Evolutionary conservation across 2,113 vertebrate genomes (phyloP).

Genomic region (Urocitellus parryii): DNA sequence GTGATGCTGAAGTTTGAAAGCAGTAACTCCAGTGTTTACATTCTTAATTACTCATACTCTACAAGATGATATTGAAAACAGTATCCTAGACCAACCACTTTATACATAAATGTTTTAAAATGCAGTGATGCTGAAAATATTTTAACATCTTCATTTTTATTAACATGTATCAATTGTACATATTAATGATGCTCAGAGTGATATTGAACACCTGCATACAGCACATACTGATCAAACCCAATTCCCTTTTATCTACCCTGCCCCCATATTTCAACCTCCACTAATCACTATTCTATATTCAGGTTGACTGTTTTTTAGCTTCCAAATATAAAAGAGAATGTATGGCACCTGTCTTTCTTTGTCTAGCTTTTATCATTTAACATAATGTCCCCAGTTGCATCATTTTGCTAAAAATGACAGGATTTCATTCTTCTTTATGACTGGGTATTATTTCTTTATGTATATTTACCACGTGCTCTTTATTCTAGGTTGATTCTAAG

Average conservation of each 20-base stretch:
- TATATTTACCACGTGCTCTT: background rate
- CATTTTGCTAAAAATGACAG: background rate
- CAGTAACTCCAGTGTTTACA: background rate
- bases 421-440: background rate
- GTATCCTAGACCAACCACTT: slow-evolving; percentile 25
- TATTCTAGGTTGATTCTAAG: background rate
- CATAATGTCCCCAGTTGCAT: background rate
- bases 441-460: background rate
- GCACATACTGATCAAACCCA: background rate
- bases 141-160: background rate
- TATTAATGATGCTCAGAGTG: background rate
- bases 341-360: background rate
- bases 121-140: background rate
- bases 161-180: background rate
- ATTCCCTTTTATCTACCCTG: background rate
- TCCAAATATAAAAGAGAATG: background rate
- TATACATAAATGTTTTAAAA: slow-evolving; percentile 6
- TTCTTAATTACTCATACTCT: background rate
- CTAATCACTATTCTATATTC: background rate
- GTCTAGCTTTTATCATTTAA: background rate
- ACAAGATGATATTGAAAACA: background rate
- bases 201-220: background rate
- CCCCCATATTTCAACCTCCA: background rate
- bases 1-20: background rate
- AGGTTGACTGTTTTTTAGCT: background rate